These are phyloP conservation scores for Ctenopoma kingsleyae DNA, from an alignment of 2,797 vertebrate genomes.

Conservation along the genomic window DNA sequence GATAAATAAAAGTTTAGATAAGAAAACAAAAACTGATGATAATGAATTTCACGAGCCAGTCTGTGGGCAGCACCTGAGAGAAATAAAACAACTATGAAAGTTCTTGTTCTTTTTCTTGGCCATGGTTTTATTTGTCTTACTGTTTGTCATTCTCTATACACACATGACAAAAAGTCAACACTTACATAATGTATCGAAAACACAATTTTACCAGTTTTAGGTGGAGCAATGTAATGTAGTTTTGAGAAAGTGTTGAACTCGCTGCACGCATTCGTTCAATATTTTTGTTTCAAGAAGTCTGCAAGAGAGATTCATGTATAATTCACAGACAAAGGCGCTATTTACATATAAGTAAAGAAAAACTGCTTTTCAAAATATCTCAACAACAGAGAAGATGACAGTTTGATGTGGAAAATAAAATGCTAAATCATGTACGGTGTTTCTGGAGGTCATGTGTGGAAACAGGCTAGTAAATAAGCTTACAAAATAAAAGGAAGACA, in stretches of 20 bases:
- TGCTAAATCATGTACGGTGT: slow-evolving; percentile 32
- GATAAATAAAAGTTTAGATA: slow-evolving; percentile 12
- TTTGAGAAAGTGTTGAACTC: slow-evolving; percentile 17
- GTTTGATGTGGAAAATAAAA: slow-evolving; percentile 60
- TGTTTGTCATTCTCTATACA: not conserved
- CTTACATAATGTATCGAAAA: not conserved
- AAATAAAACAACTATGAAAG: not conserved
- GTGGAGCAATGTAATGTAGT: not conserved
- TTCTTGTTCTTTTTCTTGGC: not conserved
- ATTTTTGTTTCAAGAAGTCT: slow-evolving; percentile 16
- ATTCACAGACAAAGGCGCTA: slow-evolving; percentile 32
- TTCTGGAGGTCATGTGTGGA: slow-evolving; percentile 9
- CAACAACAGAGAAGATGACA: slow-evolving; percentile 14
- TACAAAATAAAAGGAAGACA: slow-evolving; percentile 5
- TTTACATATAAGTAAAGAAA: slow-evolving; percentile 53
- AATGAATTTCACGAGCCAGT: not conserved
- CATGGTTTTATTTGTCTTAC: not conserved
- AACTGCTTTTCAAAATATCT: slow-evolving; percentile 32
- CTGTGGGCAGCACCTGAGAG: slow-evolving; percentile 6
- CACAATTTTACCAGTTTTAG: not conserved
- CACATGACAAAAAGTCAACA: not conserved
- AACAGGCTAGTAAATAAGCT: slow-evolving; percentile 34
- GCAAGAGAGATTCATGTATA: slow-evolving; percentile 23
- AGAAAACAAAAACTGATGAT: not conserved
- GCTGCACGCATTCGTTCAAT: slow-evolving; percentile 9